phyloP scores from a whole-genome alignment of 2,797 vertebrate genomes.

The Neoniphon sammara region DNA sequence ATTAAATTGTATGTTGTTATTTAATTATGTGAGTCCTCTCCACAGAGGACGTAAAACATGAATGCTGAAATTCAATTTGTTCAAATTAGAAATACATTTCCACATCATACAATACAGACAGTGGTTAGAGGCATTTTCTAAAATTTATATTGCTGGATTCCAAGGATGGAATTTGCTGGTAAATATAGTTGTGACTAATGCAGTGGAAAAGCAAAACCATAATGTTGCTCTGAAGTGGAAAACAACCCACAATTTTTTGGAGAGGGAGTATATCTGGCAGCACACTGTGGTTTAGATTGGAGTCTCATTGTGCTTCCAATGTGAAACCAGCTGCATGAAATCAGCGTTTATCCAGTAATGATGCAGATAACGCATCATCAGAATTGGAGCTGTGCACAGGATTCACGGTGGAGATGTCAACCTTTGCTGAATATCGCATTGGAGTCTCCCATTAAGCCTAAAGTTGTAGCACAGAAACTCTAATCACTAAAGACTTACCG shows the following conservation, averaged over 20 bases:
- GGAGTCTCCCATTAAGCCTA: neutral
- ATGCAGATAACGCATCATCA: constrained; percentile 27
- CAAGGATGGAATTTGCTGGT: constrained; percentile 12
- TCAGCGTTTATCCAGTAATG: constrained; percentile 45
- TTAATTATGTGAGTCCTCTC: constrained; percentile 33
- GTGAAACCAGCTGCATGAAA: constrained; percentile 42
- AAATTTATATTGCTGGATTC: neutral
- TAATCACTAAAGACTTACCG: neutral
- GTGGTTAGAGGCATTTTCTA: constrained; percentile 9
- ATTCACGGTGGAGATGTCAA: neutral
- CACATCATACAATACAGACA: constrained; percentile 1
- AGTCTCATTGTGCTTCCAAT: constrained; percentile 24
- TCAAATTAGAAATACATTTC: constrained; percentile 12
- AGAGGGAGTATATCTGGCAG: constrained; percentile 31
- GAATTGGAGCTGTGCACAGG: constrained; percentile 15
- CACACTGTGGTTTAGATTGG: constrained; percentile 12
- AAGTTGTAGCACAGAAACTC: constrained; percentile 4
- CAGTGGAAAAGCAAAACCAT: constrained; percentile 35
- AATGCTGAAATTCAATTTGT: constrained; percentile 23
- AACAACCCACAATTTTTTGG: constrained; percentile 36
- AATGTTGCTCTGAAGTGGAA: constrained; percentile 34
- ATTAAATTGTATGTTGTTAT: constrained; percentile 26
- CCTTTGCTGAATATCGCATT: constrained; percentile 16
- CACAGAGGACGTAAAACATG: constrained; percentile 28
- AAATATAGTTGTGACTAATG: constrained; percentile 29